Conservation (phyloP, 2,888 invertebrate genomes). For the Dasypolia templi region DNA sequence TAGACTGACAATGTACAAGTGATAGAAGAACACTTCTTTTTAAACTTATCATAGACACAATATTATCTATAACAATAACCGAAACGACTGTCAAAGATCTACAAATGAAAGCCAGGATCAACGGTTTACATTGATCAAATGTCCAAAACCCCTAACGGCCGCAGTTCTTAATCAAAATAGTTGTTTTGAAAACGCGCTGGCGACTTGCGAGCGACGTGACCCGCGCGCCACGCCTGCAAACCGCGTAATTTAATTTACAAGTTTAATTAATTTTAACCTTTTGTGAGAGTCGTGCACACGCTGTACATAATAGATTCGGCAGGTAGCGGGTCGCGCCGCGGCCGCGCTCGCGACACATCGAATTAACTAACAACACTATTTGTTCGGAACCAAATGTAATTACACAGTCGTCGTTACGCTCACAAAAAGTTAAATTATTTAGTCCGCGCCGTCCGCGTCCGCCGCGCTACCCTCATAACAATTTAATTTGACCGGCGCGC, state of each 20-base stretch:
- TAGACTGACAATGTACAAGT: too few species aligned
- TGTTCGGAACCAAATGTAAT: constrained; percentile 46
- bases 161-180: background rate
- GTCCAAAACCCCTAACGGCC: background rate
- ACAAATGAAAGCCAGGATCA: background rate
- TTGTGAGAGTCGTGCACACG: constrained; percentile 67
- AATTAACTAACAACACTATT: constrained; percentile 42
- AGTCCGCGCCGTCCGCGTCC: background rate
- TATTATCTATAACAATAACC: too few species aligned
- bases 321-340: constrained; percentile 38
- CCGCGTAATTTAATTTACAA: constrained; percentile 79
- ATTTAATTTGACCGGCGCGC: constrained; percentile 37
- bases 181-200: constrained; percentile 14
- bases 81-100: background rate
- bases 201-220: background rate
- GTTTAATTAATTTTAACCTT: constrained; percentile 84
- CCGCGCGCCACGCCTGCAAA: background rate
- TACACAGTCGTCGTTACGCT: constrained; percentile 24
- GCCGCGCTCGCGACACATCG: constrained; percentile 5
- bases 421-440: constrained; percentile 33
- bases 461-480: constrained; percentile 30
- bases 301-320: constrained; percentile 69
- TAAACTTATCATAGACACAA: too few species aligned
- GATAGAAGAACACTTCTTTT: too few species aligned
- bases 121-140: background rate